Percentiles rank a stretch among this genome's conserved stretches.
phyloP scores from a whole-genome alignment of 1,140 invertebrate species.

The Scaptomyza montana region DNA sequence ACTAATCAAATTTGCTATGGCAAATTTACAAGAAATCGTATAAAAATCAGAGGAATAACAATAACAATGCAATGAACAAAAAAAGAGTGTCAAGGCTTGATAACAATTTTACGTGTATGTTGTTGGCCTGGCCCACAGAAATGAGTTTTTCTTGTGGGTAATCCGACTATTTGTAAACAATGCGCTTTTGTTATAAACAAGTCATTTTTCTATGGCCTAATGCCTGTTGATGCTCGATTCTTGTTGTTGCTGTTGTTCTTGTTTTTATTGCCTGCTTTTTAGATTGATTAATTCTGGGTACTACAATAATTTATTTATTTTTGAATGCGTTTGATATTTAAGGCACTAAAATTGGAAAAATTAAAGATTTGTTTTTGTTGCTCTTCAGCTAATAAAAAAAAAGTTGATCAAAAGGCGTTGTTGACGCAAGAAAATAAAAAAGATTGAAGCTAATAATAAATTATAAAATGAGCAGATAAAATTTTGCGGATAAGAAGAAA shows the following conservation, averaged over 20 bases:
- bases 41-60: conserved; percentile 5
- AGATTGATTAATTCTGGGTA: conserved; percentile 67
- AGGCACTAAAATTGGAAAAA: conserved; percentile 29
- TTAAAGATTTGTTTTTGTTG: conserved; percentile 15
- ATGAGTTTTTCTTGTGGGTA: conserved; percentile 53
- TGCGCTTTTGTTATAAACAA: conserved; percentile 74
- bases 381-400: conserved; percentile 11
- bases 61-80: conserved; percentile 31
- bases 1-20: conserved; percentile 49
- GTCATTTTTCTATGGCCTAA: conserved; percentile 66
- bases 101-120: conserved; percentile 50
- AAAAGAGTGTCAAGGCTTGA: conserved; percentile 78
- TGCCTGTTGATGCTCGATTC: conserved; percentile 35
- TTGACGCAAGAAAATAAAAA: neutral
- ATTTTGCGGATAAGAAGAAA: too few species aligned
- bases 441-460: neutral
- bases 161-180: conserved; percentile 73
- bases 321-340: conserved; percentile 54
- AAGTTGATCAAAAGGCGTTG: conserved; percentile 23
- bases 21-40: conserved; percentile 22
- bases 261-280: conserved; percentile 45
- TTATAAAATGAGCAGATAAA: neutral
- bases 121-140: conserved; percentile 54
- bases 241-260: conserved; percentile 41
- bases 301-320: conserved; percentile 77